Conservation (phyloP, 53 echinoderm and acorn worm species). For the Echinarachnius parma region DNA sequence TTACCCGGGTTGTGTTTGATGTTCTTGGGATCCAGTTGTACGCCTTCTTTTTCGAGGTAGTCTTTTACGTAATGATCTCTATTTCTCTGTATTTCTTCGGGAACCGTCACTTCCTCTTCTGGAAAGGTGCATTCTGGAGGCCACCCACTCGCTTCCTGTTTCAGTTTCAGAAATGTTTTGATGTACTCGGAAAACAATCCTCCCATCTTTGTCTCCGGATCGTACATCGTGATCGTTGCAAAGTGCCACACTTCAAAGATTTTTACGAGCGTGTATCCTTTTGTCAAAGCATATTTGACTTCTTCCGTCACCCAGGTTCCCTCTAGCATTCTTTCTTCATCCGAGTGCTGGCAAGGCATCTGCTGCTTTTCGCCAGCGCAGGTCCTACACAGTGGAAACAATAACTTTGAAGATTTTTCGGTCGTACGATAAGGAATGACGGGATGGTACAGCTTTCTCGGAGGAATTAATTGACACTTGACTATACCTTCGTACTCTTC, state of each 20-base stretch:
- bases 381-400: constrained; percentile 1
- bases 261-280: background rate
- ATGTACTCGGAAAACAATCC: constrained; percentile 45
- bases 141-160: constrained; percentile 36
- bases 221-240: constrained; percentile 11
- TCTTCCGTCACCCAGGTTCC: constrained; percentile 51
- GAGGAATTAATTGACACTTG: constrained; percentile 53
- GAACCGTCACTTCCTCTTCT: constrained; percentile 8
- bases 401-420: background rate
- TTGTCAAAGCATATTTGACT: constrained; percentile 8
- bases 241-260: constrained; percentile 20
- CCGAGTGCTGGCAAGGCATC: constrained; percentile 39
- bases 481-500: constrained; percentile 43
- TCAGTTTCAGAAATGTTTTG: constrained; percentile 39
- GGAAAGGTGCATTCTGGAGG: constrained; percentile 1
- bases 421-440: constrained; percentile 4
- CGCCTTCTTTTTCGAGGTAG: constrained; percentile 17
- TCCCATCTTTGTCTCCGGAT: constrained; percentile 26
- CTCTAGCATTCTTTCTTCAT: constrained; percentile 33
- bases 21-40: constrained; percentile 4
- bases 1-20: constrained; percentile 11
- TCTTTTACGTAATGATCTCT: background rate
- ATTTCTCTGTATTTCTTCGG: constrained; percentile 31
- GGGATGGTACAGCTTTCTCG: constrained; percentile 42
- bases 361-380: constrained; percentile 2